Conservation (phyloP, 2,113 vertebrate genomes). For the Melanocharis versteri region DNA sequence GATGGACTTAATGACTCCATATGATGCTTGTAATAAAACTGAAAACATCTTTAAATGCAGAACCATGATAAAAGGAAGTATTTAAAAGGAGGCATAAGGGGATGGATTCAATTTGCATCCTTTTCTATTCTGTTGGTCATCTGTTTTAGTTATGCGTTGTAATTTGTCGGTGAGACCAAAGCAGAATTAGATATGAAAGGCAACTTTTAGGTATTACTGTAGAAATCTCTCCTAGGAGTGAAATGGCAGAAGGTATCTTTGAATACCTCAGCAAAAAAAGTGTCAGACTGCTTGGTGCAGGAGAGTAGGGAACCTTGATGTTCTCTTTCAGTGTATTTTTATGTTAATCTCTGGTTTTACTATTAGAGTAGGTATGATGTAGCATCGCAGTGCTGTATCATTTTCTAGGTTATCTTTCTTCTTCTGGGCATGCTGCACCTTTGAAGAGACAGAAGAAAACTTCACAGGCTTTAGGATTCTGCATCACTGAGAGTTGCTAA, state of each 20-base stretch:
- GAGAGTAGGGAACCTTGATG: neutral
- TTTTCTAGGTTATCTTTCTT: neutral
- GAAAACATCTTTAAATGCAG: neutral
- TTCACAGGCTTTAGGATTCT: neutral
- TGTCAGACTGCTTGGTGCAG: neutral
- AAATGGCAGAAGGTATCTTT: neutral
- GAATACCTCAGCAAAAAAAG: neutral
- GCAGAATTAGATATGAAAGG: neutral
- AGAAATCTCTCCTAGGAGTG: neutral
- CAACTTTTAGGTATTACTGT: neutral
- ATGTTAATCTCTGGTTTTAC: neutral
- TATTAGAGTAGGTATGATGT: neutral
- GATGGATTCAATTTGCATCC: neutral
- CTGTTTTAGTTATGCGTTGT: neutral
- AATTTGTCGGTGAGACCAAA: neutral
- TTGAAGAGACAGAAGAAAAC: neutral
- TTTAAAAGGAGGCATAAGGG: neutral
- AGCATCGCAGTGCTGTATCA: neutral
- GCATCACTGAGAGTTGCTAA: neutral
- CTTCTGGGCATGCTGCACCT: neutral
- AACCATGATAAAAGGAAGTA: neutral
- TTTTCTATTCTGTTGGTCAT: neutral
- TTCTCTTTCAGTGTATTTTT: neutral
- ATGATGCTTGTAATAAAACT: neutral
- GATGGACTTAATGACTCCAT: neutral